Base-by-base conservation (phyloP, 2,797 vertebrate genomes). In the Diplodus sargus region DNA sequence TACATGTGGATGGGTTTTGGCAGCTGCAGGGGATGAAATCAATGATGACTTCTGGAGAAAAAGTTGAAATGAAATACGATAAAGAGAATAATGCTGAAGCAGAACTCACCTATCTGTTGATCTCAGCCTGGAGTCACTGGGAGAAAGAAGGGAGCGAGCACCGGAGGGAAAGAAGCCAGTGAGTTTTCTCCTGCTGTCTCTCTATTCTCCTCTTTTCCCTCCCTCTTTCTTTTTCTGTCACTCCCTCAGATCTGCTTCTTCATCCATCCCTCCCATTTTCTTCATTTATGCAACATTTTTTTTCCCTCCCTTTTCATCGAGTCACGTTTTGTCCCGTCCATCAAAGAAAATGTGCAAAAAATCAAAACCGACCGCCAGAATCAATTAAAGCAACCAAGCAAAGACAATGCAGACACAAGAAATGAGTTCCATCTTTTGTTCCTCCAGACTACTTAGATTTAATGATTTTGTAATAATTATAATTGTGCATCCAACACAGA, bases 201-300 rank as follows among this genome's bases (percentile, higher is more conserved):
- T 74, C 90, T 91, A 85, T 89, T 89, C 92, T 93, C 89, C 81
- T 92, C 85, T 86, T 79, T 76, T 83, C 91, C 90, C 91, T 91
- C 92, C 90, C 91, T 91, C 82, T 86, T 82, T 89, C 76, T 78
- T 76, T 81, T 78, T 91, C 86, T 89, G 89, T 90, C 90, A 93
- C 92, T 88, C 90, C 91, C 88, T 91, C 86, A 81, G 70, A 82
- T 87, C 81, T 87, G 76, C 70, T 65, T 59, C 76, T 90, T 85
- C 65, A 81, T 86, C 81, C 81, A 79, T 81, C 84, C 90, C 90
- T 91, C 90, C 90, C 89, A 81, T 87, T 86, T 88, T 76, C 62
- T 77, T 85, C 34, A 83, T 76, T 85, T 71, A 52, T 25, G 70
- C n/a, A 57, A 34, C 39, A 39, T 39, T 70, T 79, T 54, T 87